These are phyloP conservation scores for Rhingia campestris DNA, from an alignment of 2,888 invertebrate genomes.

Conservation along the genomic window DNA sequence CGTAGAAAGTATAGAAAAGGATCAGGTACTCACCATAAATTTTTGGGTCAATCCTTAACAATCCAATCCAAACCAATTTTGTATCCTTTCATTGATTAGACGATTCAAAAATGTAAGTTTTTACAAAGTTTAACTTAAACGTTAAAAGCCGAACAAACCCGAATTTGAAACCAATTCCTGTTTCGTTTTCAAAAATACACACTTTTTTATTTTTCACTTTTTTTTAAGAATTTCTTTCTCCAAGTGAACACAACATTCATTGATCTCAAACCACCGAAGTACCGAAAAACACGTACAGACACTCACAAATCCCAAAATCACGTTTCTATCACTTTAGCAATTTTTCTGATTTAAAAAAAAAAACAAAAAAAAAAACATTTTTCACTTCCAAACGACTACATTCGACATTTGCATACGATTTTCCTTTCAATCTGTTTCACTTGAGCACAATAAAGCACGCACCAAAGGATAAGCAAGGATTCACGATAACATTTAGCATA, in stretches of 20 bases:
- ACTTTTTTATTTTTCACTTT: not conserved
- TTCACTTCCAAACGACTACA: slow-evolving; percentile 31
- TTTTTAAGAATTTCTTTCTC: not conserved
- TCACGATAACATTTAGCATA: slow-evolving; percentile 57
- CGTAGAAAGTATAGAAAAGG: too few relatives aligned
- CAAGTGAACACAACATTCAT: slow-evolving; percentile 25
- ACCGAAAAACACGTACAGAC: not conserved
- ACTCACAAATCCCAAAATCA: not conserved
- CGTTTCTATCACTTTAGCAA: slow-evolving; percentile 10
- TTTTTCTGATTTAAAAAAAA: slow-evolving; percentile 14
- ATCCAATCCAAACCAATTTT: too few relatives aligned
- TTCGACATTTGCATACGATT: slow-evolving; percentile 57
- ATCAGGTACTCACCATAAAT: too few relatives aligned
- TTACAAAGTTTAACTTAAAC: too few relatives aligned
- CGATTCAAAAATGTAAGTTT: too few relatives aligned
- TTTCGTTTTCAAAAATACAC: slow-evolving; percentile 7
- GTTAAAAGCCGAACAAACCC: too few relatives aligned
- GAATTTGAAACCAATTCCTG: not conserved
- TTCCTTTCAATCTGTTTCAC: slow-evolving; percentile 68
- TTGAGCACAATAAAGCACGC: slow-evolving; percentile 50
- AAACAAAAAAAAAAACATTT: slow-evolving; percentile 12
- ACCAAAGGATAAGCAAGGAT: slow-evolving; percentile 27
- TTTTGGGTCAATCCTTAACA: too few relatives aligned
- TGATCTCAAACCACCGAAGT: slow-evolving; percentile 16
- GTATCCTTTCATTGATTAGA: too few relatives aligned